Evolutionary conservation across 2,888 invertebrate genomes (phyloP).

Genomic region (Catotricha subobsoleta): DNA sequence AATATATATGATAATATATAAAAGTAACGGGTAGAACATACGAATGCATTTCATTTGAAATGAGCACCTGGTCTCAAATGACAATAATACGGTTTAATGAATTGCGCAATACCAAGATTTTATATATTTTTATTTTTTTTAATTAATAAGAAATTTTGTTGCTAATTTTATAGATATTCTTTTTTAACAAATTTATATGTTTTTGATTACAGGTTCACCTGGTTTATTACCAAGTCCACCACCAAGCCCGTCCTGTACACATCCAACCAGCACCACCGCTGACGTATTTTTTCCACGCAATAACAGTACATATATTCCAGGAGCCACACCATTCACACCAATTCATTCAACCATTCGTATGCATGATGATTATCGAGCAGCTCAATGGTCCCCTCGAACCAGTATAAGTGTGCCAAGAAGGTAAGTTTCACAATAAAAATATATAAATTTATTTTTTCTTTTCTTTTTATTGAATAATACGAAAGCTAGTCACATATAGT

Average conservation of each 20-base stretch:
- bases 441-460: neutral
- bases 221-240: conserved; percentile 26
- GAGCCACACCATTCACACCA: neutral
- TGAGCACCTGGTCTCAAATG: too few species aligned
- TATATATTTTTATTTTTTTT: too few species aligned
- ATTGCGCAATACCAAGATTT: too few species aligned
- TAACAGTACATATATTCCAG: conserved; percentile 15
- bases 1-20: too few species aligned
- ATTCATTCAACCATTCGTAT: conserved; percentile 1
- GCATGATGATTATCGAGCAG: conserved; percentile 4
- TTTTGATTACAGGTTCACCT: conserved; percentile 20
- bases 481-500: too few species aligned
- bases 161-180: neutral
- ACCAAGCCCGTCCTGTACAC: conserved; percentile 25
- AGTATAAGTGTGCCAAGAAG: neutral
- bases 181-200: conserved; percentile 5
- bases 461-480: neutral
- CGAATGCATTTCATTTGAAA: too few species aligned
- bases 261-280: conserved; percentile 11
- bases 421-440: neutral
- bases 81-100: too few species aligned
- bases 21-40: too few species aligned
- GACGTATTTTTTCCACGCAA: conserved; percentile 27
- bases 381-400: conserved; percentile 1
- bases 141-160: too few species aligned